These are phyloP conservation scores for Oxytorus armatus DNA, from an alignment of 2,888 invertebrate genomes.

Conservation along the genomic window DNA sequence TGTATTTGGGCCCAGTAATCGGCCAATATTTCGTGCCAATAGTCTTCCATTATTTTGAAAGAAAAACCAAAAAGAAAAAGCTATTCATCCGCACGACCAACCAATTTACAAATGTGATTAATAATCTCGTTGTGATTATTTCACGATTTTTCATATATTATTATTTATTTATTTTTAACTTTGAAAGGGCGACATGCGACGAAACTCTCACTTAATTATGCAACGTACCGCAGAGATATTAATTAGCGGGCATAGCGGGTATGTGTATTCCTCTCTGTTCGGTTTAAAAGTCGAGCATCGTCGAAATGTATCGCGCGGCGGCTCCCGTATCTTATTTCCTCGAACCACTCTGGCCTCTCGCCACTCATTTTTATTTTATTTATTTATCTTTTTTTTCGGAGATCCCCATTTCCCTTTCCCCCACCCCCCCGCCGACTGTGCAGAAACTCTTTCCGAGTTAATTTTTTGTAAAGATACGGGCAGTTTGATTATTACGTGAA, in stretches of 20 bases:
- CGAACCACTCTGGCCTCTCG: slow-evolving; percentile 5
- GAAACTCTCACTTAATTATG: slow-evolving; percentile 67
- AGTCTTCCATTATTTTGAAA: too few relatives aligned
- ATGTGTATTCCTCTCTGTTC: background rate
- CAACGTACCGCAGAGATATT: slow-evolving; percentile 56
- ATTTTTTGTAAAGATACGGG: slow-evolving; percentile 15
- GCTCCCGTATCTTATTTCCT: slow-evolving; percentile 36
- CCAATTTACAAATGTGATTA: background rate
- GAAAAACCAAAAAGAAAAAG: too few relatives aligned
- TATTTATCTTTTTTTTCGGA: slow-evolving; percentile 16
- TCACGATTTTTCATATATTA: slow-evolving; percentile 1
- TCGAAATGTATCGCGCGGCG: slow-evolving; percentile 22
- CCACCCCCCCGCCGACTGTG: too few relatives aligned
- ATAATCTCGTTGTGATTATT: slow-evolving; percentile 4
- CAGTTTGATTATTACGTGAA: slow-evolving; percentile 58
- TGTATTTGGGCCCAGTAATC: too few relatives aligned
- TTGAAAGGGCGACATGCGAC: slow-evolving; percentile 47
- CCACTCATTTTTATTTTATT: slow-evolving; percentile 48
- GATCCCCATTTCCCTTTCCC: slow-evolving; percentile 49
- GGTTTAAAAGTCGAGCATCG: slow-evolving; percentile 50
- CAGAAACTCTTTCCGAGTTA: slow-evolving; percentile 38
- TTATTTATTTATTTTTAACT: slow-evolving; percentile 19
- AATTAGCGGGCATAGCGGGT: slow-evolving; percentile 56
- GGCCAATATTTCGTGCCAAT: too few relatives aligned
- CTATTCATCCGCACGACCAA: background rate